These are phyloP conservation scores for Euglossa dilemma DNA, from an alignment of 1,140 invertebrate genomes.

Conservation along the genomic window DNA sequence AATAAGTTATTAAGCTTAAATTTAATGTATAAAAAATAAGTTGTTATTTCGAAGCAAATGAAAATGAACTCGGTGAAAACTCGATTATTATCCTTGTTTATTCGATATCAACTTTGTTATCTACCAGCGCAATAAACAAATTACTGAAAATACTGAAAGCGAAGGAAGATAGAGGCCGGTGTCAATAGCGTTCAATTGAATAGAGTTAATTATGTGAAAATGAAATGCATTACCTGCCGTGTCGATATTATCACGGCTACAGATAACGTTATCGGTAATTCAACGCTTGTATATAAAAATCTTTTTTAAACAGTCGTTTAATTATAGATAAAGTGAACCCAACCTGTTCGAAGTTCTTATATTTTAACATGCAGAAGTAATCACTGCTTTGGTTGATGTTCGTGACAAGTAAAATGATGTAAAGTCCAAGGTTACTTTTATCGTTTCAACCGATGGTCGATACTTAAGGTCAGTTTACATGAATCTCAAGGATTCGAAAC, in stretches of 20 bases:
- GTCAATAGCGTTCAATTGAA: neutral
- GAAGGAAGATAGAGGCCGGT: neutral
- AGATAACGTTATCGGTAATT: slow-evolving; percentile 5
- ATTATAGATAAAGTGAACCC: neutral
- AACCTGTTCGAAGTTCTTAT: neutral
- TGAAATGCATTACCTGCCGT: neutral
- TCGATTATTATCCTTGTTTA: neutral
- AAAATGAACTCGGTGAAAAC: neutral
- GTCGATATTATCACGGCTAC: neutral
- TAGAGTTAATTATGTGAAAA: neutral
- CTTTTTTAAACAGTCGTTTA: neutral
- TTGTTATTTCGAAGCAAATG: neutral
- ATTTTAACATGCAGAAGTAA: neutral
- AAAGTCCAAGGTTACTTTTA: neutral
- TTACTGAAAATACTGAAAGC: neutral
- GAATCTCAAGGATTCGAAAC: too few species aligned
- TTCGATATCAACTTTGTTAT: neutral
- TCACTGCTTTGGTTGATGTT: neutral
- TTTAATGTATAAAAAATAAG: neutral
- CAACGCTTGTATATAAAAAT: neutral
- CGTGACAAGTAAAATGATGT: neutral
- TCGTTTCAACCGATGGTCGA: too few species aligned
- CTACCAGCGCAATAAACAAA: neutral
- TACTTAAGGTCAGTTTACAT: too few species aligned
- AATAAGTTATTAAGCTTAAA: too few species aligned